phyloP scores from a whole-genome alignment of 2,113 vertebrate genomes.

The Sarotherodon lohbergeri region DNA sequence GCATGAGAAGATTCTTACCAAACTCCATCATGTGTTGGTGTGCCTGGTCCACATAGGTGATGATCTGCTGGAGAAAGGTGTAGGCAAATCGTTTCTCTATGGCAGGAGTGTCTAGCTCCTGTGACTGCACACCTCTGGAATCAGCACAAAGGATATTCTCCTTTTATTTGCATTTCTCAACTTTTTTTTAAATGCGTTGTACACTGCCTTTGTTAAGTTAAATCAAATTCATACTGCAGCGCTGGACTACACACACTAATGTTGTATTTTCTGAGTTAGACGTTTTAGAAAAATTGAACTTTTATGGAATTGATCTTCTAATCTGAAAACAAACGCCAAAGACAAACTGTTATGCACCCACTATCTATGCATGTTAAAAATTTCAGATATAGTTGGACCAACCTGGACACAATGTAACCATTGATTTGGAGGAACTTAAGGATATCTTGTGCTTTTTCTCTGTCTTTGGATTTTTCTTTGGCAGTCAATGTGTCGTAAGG shows the following conservation, averaged over 20 bases:
- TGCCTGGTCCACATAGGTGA: constrained; percentile 89
- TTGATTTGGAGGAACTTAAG: constrained; percentile 96
- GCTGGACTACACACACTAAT: background rate
- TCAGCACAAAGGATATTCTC: background rate
- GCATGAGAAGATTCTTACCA: constrained; percentile 65
- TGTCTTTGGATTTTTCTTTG: constrained; percentile 94
- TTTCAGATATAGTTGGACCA: background rate
- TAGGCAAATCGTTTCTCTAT: constrained; percentile 96
- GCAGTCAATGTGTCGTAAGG: constrained; percentile 94
- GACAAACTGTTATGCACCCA: background rate
- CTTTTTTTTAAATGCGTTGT: background rate
- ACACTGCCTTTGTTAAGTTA: background rate
- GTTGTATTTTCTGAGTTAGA: background rate
- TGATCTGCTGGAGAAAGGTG: constrained; percentile 92
- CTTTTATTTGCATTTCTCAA: background rate
- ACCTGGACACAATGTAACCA: constrained; percentile 90
- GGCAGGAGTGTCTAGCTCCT: constrained; percentile 90
- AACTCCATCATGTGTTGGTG: constrained; percentile 91
- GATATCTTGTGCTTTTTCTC: constrained; percentile 94
- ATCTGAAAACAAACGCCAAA: background rate
- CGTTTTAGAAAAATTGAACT: background rate
- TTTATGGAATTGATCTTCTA: background rate
- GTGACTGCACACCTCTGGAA: constrained; percentile 83
- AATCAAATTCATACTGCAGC: background rate
- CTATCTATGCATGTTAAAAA: background rate